Conservation (phyloP, 2,888 invertebrate genomes). For the Lochmaea capreae region DNA sequence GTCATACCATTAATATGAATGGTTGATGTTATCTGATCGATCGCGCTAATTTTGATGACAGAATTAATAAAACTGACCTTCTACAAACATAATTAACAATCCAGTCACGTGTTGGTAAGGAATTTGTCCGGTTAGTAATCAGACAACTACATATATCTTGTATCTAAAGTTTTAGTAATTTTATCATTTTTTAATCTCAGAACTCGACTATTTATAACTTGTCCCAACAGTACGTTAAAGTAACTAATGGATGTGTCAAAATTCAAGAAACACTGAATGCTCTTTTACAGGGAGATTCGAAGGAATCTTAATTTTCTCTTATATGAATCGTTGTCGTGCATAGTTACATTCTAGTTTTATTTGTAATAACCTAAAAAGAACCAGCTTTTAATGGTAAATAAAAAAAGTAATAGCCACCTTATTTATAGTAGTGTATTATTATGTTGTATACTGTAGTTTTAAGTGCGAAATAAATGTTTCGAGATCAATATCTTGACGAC, state of each 20-base stretch:
- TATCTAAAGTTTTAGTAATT: slow-evolving; percentile 47
- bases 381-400: not conserved
- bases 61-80: slow-evolving; percentile 35
- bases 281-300: slow-evolving; percentile 36
- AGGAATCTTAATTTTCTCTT: not conserved
- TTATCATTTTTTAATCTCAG: slow-evolving; percentile 47
- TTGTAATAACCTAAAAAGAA: not conserved
- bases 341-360: not conserved
- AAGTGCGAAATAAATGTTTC: not conserved
- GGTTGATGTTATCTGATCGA: not conserved
- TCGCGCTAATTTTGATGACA: slow-evolving; percentile 16
- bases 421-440: not conserved
- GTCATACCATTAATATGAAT: not conserved
- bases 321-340: not conserved
- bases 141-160: slow-evolving; percentile 45
- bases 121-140: slow-evolving; percentile 40
- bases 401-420: not conserved
- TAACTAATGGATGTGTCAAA: slow-evolving; percentile 57
- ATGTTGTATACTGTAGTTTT: not conserved
- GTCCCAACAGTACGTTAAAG: slow-evolving; percentile 57
- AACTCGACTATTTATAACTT: slow-evolving; percentile 57
- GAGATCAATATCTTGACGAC: too few species aligned
- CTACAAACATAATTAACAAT: slow-evolving; percentile 34
- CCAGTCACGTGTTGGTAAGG: slow-evolving; percentile 37
- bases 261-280: slow-evolving; percentile 43